Conservation (phyloP, 2,888 invertebrate genomes). For the Drosophila anomalata region DNA sequence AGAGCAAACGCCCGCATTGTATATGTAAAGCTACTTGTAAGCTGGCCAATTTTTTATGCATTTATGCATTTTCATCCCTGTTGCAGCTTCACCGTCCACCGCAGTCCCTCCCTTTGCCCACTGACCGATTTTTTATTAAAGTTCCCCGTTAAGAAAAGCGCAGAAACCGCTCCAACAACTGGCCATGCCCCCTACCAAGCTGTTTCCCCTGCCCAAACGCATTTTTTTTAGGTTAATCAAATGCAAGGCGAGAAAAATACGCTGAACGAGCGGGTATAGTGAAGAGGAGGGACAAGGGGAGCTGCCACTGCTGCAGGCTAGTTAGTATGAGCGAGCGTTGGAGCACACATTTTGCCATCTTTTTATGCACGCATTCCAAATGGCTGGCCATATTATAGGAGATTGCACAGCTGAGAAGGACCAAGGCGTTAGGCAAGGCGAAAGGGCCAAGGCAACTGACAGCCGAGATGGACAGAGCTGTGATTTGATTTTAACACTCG, state of each 20-base stretch:
- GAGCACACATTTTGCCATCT: slow-evolving; percentile 48
- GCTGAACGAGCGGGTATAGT: not conserved
- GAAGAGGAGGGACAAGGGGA: not conserved
- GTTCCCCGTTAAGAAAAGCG: slow-evolving; percentile 62
- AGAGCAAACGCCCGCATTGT: slow-evolving; percentile 49
- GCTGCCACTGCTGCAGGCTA: slow-evolving; percentile 43
- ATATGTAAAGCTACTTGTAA: slow-evolving; percentile 76
- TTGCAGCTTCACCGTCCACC: slow-evolving; percentile 12
- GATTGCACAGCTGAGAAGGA: slow-evolving; percentile 47
- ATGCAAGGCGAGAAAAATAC: slow-evolving; percentile 64
- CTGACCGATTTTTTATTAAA: slow-evolving; percentile 53
- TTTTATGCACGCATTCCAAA: slow-evolving; percentile 42
- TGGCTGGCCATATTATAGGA: slow-evolving; percentile 65
- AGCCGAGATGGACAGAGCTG: slow-evolving; percentile 59
- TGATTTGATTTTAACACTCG: slow-evolving; percentile 49
- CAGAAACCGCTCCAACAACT: slow-evolving; percentile 49
- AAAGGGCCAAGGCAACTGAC: slow-evolving; percentile 61
- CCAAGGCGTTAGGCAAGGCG: slow-evolving; percentile 28
- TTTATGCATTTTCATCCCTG: slow-evolving; percentile 68
- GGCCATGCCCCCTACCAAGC: slow-evolving; percentile 13
- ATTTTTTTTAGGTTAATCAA: slow-evolving; percentile 77
- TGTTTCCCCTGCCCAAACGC: slow-evolving; percentile 40
- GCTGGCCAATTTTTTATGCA: slow-evolving; percentile 79
- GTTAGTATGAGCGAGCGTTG: slow-evolving; percentile 62
- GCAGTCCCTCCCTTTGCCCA: not conserved